Evolutionary conservation across 2,888 invertebrate species (phyloP).

Genomic region (Eilema depressum): DNA sequence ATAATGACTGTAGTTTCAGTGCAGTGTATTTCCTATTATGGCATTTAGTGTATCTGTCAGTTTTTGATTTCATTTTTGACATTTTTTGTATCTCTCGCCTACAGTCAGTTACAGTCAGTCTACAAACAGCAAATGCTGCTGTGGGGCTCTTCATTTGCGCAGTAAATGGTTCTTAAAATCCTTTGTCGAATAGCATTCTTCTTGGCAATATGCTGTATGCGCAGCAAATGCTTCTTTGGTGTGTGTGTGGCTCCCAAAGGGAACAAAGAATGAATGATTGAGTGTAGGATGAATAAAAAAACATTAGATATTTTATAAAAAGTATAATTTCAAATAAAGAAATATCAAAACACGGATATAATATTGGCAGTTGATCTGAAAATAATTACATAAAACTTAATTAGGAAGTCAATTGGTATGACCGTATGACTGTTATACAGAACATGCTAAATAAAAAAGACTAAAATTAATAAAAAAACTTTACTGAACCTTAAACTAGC

Average conservation of each 20-base stretch:
- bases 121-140: too few species aligned
- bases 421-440: constrained; percentile 62
- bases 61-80: too few species aligned
- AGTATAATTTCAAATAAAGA: constrained; percentile 80
- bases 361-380: constrained; percentile 76
- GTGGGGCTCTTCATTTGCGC: too few species aligned
- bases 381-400: constrained; percentile 65
- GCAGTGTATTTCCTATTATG: neutral
- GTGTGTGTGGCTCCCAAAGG: too few species aligned
- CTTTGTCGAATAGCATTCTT: too few species aligned
- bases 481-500: constrained; percentile 62
- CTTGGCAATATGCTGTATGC: too few species aligned
- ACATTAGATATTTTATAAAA: constrained; percentile 65
- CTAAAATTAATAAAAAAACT: constrained; percentile 53
- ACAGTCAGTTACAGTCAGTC: too few species aligned
- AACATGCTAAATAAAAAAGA: constrained; percentile 54
- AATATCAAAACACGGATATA: constrained; percentile 72
- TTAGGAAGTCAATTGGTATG: constrained; percentile 63
- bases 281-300: constrained; percentile 23
- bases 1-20: neutral
- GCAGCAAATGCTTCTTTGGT: too few species aligned
- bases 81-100: too few species aligned
- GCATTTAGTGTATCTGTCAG: neutral
- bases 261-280: neutral
- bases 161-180: too few species aligned